These are phyloP conservation scores for Styela plicata DNA, from an alignment of 23 tunicate species.

Conservation along the genomic window DNA sequence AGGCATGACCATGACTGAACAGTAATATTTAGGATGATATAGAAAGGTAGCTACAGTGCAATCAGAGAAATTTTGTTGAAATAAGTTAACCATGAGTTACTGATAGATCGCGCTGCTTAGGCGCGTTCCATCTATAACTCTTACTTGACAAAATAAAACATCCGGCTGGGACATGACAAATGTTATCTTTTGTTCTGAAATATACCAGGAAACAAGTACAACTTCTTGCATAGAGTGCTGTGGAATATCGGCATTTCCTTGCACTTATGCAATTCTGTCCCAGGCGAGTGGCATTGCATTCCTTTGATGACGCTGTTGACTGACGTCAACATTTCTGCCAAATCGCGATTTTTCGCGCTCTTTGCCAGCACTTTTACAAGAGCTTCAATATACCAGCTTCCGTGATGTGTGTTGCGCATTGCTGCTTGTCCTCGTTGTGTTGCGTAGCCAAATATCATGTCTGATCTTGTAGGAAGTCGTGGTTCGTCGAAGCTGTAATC, in stretches of 20 bases:
- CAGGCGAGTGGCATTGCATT: conserved; percentile 28
- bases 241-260: conserved; percentile 40
- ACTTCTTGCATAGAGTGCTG: conserved; percentile 51
- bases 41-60: too few species aligned
- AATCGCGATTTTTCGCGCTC: conserved; percentile 46
- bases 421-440: conserved; percentile 44
- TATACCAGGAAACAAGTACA: conserved; percentile 48
- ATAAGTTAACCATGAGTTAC: too few species aligned
- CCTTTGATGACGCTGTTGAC: conserved; percentile 35
- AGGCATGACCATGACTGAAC: too few species aligned
- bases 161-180: too few species aligned
- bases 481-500: conserved; percentile 7
- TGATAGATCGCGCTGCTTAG: too few species aligned
- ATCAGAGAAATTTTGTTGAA: too few species aligned
- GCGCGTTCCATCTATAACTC: too few species aligned
- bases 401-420: conserved; percentile 57
- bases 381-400: conserved; percentile 62
- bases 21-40: too few species aligned
- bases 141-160: too few species aligned
- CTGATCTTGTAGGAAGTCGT: conserved; percentile 56
- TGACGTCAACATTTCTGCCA: conserved; percentile 42
- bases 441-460: conserved; percentile 55
- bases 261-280: background rate
- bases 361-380: conserved; percentile 37
- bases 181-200: background rate